These are phyloP conservation scores for Garra rufa DNA, from an alignment of 2,113 vertebrate genomes.

Conservation along the genomic window DNA sequence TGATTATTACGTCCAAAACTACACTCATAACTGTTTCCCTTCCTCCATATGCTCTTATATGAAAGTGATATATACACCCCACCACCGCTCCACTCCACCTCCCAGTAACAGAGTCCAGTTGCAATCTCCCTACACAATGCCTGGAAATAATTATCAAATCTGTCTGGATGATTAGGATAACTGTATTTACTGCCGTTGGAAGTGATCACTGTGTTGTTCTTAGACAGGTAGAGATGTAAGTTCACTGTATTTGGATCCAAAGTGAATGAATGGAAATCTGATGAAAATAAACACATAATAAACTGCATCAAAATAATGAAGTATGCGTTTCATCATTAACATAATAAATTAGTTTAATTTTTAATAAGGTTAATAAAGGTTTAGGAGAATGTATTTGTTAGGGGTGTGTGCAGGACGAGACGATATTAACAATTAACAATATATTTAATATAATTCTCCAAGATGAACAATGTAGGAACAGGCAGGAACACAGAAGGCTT, in stretches of 20 bases:
- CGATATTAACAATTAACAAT: too few relatives aligned
- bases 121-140: constrained; percentile 14
- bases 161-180: constrained; percentile 30
- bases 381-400: too few relatives aligned
- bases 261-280: constrained; percentile 33
- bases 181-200: not conserved
- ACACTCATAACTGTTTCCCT: constrained; percentile 59
- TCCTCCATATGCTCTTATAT: constrained; percentile 54
- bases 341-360: too few relatives aligned
- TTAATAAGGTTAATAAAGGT: too few relatives aligned
- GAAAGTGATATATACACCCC: constrained; percentile 70
- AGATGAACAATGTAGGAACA: too few relatives aligned
- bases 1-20: constrained; percentile 69
- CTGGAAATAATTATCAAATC: not conserved
- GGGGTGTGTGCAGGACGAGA: too few relatives aligned
- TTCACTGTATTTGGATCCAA: constrained; percentile 41
- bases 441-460: too few relatives aligned
- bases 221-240: not conserved
- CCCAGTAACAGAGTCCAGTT: constrained; percentile 34
- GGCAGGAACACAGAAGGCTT: too few relatives aligned
- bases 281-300: not conserved
- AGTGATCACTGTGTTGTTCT: not conserved
- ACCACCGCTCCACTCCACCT: not conserved
- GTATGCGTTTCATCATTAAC: not conserved
- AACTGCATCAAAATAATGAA: not conserved